Percentiles rank a stretch among this genome's conserved stretches.
Evolutionary conservation across 2,113 vertebrate genomes (phyloP).

Genomic region (Cisticola juncidis): DNA sequence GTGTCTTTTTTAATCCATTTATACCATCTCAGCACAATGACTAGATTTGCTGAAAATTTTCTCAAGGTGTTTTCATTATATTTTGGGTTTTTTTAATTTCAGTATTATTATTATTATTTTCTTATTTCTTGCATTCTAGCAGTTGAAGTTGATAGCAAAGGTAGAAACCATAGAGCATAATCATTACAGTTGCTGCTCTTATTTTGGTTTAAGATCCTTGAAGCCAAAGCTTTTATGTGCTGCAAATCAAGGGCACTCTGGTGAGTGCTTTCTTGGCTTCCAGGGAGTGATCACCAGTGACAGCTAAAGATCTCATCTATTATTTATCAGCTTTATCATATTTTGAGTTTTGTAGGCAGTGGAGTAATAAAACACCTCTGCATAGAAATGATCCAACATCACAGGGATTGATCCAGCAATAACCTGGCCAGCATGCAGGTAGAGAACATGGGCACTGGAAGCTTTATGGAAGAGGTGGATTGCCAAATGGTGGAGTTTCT

Average conservation of each 20-base stretch:
- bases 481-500: neutral
- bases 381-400: neutral
- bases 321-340: conserved; percentile 12
- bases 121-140: neutral
- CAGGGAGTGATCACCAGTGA: neutral
- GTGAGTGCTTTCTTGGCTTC: neutral
- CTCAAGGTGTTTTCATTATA: neutral
- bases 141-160: neutral
- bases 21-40: neutral
- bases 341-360: neutral
- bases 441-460: neutral
- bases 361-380: neutral
- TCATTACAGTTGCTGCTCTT: neutral
- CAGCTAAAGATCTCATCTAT: neutral
- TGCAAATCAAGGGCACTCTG: neutral
- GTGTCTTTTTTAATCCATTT: neutral
- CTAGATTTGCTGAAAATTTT: neutral
- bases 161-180: neutral
- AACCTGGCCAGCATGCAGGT: neutral
- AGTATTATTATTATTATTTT: neutral
- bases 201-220: neutral
- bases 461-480: neutral
- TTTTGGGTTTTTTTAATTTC: neutral
- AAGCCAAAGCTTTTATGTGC: neutral
- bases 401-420: neutral